Percentiles rank a stretch among this genome's conserved stretches.
These are phyloP conservation scores for Drosophila colorata DNA, from an alignment of 2,888 invertebrate genomes.

Conservation along the genomic window DNA sequence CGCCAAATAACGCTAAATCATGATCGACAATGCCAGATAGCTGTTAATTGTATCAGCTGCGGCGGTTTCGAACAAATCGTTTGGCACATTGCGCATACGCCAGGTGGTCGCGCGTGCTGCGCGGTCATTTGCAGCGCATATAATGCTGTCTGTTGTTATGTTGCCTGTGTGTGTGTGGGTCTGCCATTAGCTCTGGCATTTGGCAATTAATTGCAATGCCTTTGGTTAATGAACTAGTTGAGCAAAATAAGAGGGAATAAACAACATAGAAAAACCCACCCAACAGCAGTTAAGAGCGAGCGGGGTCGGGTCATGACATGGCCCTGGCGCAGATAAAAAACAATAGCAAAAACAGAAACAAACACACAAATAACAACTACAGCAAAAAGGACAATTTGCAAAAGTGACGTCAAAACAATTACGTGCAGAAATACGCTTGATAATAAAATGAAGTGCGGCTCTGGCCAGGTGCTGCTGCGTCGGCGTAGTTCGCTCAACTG, in stretches of 20 bases:
- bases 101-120: conserved; percentile 52
- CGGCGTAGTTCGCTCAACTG: conserved; percentile 50
- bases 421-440: conserved; percentile 77
- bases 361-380: neutral
- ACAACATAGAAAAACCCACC: conserved; percentile 4
- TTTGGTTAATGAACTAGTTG: conserved; percentile 68
- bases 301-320: conserved; percentile 40
- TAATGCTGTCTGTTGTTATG: neutral
- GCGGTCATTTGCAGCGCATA: conserved; percentile 36
- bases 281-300: neutral
- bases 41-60: conserved; percentile 48
- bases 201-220: conserved; percentile 65
- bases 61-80: conserved; percentile 49
- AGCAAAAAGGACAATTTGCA: conserved; percentile 70
- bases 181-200: conserved; percentile 42
- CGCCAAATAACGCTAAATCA: conserved; percentile 26
- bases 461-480: conserved; percentile 16
- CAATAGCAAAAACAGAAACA: conserved; percentile 12
- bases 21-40: conserved; percentile 48
- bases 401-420: conserved; percentile 80
- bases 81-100: conserved; percentile 51
- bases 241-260: conserved; percentile 18
- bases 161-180: neutral
- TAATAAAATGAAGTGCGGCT: conserved; percentile 78
- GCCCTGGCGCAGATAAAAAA: conserved; percentile 40